Conservation (phyloP, 2,888 invertebrate species). For the Caenorhabditis sp. region DNA sequence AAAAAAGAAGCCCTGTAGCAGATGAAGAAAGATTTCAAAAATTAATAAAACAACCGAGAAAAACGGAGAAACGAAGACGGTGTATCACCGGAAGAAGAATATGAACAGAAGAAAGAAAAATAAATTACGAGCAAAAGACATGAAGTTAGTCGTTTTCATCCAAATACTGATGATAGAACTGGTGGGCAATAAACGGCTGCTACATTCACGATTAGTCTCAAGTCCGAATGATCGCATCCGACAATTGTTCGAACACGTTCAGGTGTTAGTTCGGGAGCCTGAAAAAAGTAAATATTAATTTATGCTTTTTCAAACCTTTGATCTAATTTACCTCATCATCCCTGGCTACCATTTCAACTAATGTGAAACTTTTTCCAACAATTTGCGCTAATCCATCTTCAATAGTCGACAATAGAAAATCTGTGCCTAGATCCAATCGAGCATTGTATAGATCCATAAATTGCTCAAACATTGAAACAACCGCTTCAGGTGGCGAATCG, state of each 20-base stretch:
- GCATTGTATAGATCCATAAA: slow-evolving; percentile 55
- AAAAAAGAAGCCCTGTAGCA: neutral
- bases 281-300: neutral
- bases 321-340: slow-evolving; percentile 13
- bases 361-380: slow-evolving; percentile 56
- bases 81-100: neutral
- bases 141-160: slow-evolving; percentile 2
- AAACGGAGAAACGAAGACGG: neutral
- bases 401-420: slow-evolving; percentile 63
- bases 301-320: neutral
- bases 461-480: slow-evolving; percentile 64
- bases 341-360: slow-evolving; percentile 55
- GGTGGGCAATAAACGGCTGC: slow-evolving; percentile 64
- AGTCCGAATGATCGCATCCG: slow-evolving; percentile 65
- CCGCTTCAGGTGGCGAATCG: slow-evolving; percentile 60
- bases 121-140: neutral
- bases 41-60: neutral
- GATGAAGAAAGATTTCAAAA: neutral
- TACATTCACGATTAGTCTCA: slow-evolving; percentile 64
- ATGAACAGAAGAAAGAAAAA: neutral
- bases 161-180: slow-evolving; percentile 49
- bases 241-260: slow-evolving; percentile 57
- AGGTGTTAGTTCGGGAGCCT: slow-evolving; percentile 32
- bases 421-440: slow-evolving; percentile 34
- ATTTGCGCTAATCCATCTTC: slow-evolving; percentile 67